phyloP scores from a whole-genome alignment of 30 jellyfish, hydroid and myxozoan genomes.

The Catostylus mosaicus region DNA sequence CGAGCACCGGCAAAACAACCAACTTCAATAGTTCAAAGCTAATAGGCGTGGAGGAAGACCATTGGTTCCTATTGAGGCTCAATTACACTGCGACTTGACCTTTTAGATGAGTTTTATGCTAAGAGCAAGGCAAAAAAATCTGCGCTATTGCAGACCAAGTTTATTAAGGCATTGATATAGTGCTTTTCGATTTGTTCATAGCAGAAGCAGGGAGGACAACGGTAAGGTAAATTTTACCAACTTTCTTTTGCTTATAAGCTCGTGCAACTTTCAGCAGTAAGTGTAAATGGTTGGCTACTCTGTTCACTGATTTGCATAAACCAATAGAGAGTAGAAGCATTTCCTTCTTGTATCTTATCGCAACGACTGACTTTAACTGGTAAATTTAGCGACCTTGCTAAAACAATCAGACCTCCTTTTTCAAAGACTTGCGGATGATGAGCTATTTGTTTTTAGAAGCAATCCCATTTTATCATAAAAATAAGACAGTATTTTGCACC shows the following conservation, averaged over 20 bases:
- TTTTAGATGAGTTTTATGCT: background rate
- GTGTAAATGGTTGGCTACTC: constrained; percentile 5
- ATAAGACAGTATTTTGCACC: too few relatives aligned
- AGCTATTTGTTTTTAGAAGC: too few relatives aligned
- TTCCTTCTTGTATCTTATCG: background rate
- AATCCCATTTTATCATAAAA: too few relatives aligned
- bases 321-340: background rate
- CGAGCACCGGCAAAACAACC: constrained; percentile 38
- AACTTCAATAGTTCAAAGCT: constrained; percentile 26
- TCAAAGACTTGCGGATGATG: too few relatives aligned
- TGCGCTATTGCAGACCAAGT: background rate
- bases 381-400: too few relatives aligned
- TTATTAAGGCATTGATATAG: background rate
- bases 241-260: background rate
- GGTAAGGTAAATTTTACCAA: background rate
- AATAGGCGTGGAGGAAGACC: constrained; percentile 28
- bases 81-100: background rate
- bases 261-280: background rate
- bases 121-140: background rate
- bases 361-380: background rate
- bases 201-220: background rate
- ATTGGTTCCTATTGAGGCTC: constrained; percentile 14
- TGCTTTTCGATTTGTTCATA: background rate
- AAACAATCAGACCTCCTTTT: too few relatives aligned
- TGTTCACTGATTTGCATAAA: background rate